A percentile compares a stretch with the other conserved stretches of the same genome.
phyloP scores from a whole-genome alignment of 2,797 vertebrate genomes.

The Spondyliosoma cantharus region DNA sequence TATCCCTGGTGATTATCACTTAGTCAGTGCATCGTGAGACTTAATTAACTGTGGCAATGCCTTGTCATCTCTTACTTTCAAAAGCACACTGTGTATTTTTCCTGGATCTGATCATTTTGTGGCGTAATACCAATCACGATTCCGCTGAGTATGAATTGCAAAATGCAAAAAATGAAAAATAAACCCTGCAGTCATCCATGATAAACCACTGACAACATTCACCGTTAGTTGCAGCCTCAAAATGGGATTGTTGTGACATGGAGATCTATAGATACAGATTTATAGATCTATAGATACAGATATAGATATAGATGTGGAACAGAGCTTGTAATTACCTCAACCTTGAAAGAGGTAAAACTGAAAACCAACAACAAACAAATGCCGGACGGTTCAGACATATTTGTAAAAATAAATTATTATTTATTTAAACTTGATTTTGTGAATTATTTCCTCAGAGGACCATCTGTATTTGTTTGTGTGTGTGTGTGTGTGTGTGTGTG shows the following conservation, averaged over 20 bases:
- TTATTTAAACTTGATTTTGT: conserved; percentile 7
- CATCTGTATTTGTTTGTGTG: conserved; percentile 5
- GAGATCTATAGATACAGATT: too few relatives aligned
- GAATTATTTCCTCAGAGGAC: conserved; percentile 12
- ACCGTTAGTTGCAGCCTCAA: not conserved
- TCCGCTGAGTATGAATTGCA: not conserved
- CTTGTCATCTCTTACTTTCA: not conserved
- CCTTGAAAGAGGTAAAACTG: not conserved
- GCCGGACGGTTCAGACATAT: not conserved
- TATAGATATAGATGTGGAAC: too few relatives aligned
- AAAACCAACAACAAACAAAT: not conserved
- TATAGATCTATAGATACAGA: too few relatives aligned
- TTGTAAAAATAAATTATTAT: not conserved
- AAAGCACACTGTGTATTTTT: not conserved
- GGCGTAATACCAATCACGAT: not conserved
- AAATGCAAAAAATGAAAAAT: too few relatives aligned
- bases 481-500: conserved; percentile 25
- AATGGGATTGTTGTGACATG: not conserved
- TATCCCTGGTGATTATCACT: too few relatives aligned
- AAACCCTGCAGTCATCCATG: too few relatives aligned
- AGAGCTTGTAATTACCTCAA: too few relatives aligned
- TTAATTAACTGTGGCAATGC: not conserved
- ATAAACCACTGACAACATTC: not conserved
- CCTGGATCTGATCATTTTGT: not conserved
- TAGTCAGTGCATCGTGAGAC: not conserved